phyloP scores from a whole-genome alignment of 2,113 vertebrate species.

The Talpa occidentalis region DNA sequence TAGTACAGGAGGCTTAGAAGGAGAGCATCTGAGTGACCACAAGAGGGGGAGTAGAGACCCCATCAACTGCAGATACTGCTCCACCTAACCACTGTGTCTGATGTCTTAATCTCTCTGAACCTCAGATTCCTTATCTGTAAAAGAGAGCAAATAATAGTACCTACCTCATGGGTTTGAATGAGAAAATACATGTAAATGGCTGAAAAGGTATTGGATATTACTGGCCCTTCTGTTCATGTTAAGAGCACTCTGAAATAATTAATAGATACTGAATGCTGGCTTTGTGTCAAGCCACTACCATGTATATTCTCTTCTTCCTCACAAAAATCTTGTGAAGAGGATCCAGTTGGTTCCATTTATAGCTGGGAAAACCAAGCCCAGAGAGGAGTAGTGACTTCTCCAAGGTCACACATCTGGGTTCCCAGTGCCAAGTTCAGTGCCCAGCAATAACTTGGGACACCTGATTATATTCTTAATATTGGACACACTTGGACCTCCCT shows the following conservation, averaged over 20 bases:
- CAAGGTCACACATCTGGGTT: background rate
- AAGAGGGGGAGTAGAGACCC: background rate
- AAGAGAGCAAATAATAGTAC: background rate
- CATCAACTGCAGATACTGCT: background rate
- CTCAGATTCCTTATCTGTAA: background rate
- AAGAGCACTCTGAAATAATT: background rate
- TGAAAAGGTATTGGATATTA: background rate
- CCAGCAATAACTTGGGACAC: background rate
- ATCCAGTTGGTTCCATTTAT: background rate
- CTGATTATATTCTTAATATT: background rate
- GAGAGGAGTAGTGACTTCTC: background rate
- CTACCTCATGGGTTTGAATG: background rate
- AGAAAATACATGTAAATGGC: background rate
- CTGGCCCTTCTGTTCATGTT: background rate
- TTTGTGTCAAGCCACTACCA: background rate
- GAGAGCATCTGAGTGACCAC: accelerated
- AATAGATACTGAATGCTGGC: background rate
- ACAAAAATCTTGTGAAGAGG: background rate
- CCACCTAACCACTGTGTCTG: no score
- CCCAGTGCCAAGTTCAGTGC: no score
- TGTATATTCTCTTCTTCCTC: background rate
- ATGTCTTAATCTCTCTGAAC: background rate
- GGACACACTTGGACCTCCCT: background rate
- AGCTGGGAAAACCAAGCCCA: background rate
- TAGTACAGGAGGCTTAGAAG: background rate